Conservation (phyloP, 2,113 vertebrate species). For the Myocastor coypus region DNA sequence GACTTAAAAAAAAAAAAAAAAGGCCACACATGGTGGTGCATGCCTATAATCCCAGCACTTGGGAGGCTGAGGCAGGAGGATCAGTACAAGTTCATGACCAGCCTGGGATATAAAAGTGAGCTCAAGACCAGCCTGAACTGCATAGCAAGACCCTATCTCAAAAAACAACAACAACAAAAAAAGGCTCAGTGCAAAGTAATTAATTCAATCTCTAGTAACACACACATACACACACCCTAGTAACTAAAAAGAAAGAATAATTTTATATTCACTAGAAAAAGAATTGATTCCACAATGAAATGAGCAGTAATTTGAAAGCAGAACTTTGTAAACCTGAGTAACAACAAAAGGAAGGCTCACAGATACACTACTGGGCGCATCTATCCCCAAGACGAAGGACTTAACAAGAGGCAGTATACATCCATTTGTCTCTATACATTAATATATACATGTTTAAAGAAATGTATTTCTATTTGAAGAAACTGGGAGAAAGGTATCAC, state of each 20-base stretch:
- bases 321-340: conserved; percentile 31
- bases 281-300: neutral
- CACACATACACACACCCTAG: neutral
- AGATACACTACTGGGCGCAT: neutral
- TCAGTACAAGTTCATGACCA: too few species aligned
- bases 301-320: conserved; percentile 46
- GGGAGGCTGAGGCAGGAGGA: too few species aligned
- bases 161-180: too few species aligned
- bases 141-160: too few species aligned
- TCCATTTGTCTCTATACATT: neutral
- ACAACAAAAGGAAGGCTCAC: conserved; percentile 36
- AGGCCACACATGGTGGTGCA: too few species aligned
- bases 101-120: too few species aligned
- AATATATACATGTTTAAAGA: conserved; percentile 24
- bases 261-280: conserved; percentile 49
- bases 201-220: neutral
- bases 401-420: neutral
- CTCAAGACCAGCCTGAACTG: too few species aligned
- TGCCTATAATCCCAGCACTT: too few species aligned
- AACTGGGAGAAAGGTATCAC: neutral
- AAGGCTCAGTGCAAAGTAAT: neutral
- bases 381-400: neutral
- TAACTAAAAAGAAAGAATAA: conserved; percentile 45
- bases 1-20: neutral
- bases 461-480: conserved; percentile 37